Percentiles rank a stretch among this genome's conserved stretches.
phyloP scores from a whole-genome alignment of 2,797 vertebrate species.

The Lithobates pipiens region DNA sequence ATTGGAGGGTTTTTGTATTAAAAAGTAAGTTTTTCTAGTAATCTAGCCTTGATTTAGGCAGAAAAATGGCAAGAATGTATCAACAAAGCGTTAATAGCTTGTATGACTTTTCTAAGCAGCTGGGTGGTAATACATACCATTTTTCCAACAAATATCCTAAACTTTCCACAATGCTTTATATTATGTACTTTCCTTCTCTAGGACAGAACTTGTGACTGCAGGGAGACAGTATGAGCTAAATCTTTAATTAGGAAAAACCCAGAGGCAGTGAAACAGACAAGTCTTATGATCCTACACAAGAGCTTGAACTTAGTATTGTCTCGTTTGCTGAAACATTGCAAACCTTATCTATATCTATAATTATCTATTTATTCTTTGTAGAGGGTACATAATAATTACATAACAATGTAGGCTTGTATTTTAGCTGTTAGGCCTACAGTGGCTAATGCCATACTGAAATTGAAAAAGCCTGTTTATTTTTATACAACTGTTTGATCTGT shows the following conservation, averaged over 20 bases:
- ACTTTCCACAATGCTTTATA: constrained; percentile 22
- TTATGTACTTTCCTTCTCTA: constrained; percentile 19
- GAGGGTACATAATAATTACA: neutral
- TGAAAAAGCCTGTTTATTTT: neutral
- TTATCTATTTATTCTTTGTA: constrained; percentile 5
- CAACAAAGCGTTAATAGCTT: neutral
- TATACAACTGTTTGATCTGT: neutral
- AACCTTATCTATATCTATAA: constrained; percentile 6
- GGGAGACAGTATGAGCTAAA: constrained; percentile 33
- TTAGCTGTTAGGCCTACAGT: neutral
- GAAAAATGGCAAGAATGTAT: neutral
- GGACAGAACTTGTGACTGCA: constrained; percentile 23
- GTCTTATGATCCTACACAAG: constrained; percentile 32
- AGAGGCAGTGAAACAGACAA: constrained; percentile 50
- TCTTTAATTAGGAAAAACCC: constrained; percentile 47
- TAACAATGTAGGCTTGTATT: neutral
- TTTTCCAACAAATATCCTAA: constrained; percentile 23
- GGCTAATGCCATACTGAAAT: constrained; percentile 4
- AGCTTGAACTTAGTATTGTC: constrained; percentile 19
- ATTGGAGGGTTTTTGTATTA: no score
- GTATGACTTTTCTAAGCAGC: constrained; percentile 15
- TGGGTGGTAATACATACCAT: constrained; percentile 11
- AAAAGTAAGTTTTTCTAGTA: neutral
- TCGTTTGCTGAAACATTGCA: constrained; percentile 1
- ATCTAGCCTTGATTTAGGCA: neutral